A percentile compares a stretch with the other conserved stretches of the same genome.
Conservation (phyloP, 2,797 vertebrate species). For the Myotis pilosus region DNA sequence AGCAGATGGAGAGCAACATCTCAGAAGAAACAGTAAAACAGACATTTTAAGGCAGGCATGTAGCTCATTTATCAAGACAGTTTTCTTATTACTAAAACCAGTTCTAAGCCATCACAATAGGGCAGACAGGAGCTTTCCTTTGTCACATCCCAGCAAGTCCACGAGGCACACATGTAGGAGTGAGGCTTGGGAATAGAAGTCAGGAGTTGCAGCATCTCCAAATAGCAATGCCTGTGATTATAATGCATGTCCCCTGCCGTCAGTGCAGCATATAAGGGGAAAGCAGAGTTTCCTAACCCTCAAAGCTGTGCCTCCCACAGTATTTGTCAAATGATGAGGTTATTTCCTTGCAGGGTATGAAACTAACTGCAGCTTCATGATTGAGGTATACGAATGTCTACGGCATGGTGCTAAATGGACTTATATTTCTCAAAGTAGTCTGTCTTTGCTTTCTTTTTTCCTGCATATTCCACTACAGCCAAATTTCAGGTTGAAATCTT, state of each 20-base stretch:
- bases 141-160: slow-evolving; percentile 77
- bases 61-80: slow-evolving; percentile 79
- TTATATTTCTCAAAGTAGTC: slow-evolving; percentile 82
- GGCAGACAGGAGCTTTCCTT: slow-evolving; percentile 76
- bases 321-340: slow-evolving; percentile 75
- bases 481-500: slow-evolving; percentile 78
- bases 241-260: slow-evolving; percentile 80
- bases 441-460: slow-evolving; percentile 71
- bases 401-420: slow-evolving; percentile 81
- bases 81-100: slow-evolving; percentile 80
- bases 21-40: slow-evolving; percentile 81
- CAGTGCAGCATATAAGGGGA: slow-evolving; percentile 72
- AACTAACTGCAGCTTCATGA: slow-evolving; percentile 74
- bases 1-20: slow-evolving; percentile 82
- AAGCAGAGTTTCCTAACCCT: slow-evolving; percentile 73
- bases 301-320: slow-evolving; percentile 62
- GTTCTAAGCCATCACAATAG: slow-evolving; percentile 73
- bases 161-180: slow-evolving; percentile 66
- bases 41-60: slow-evolving; percentile 78
- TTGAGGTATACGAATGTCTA: slow-evolving; percentile 79
- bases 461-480: slow-evolving; percentile 73
- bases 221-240: slow-evolving; percentile 81
- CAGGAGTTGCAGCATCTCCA: slow-evolving; percentile 71
- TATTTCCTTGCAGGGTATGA: slow-evolving; percentile 78
- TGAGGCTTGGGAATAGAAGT: slow-evolving; percentile 70